Conservation (phyloP, 2,888 invertebrate species). For the Epinotia demarniana region DNA sequence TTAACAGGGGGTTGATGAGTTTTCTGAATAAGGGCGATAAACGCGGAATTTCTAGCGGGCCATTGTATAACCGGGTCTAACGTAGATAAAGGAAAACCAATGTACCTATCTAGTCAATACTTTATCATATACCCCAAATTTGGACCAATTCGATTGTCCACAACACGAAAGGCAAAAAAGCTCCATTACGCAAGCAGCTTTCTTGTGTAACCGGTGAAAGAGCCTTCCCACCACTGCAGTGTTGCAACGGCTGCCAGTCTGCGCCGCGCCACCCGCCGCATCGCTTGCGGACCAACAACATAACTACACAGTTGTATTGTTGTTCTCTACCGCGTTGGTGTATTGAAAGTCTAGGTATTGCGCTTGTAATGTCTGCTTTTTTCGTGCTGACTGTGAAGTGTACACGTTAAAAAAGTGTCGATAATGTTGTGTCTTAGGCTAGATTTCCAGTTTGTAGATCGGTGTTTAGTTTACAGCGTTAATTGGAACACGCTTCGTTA, state of each 20-base stretch:
- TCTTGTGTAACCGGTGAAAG: conserved; percentile 81
- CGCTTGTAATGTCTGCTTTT: background rate
- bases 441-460: background rate
- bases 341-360: background rate
- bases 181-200: conserved; percentile 64
- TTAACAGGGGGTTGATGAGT: too few relatives aligned
- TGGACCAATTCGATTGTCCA: conserved; percentile 33
- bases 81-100: too few relatives aligned
- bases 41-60: too few relatives aligned
- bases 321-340: background rate
- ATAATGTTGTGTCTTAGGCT: background rate
- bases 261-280: conserved; percentile 46
- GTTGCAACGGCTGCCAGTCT: conserved; percentile 70
- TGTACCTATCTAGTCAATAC: background rate
- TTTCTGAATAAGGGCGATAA: too few relatives aligned
- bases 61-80: too few relatives aligned
- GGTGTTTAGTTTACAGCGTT: background rate
- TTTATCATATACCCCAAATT: background rate
- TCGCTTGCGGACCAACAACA: conserved; percentile 15
- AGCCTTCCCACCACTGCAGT: conserved; percentile 64
- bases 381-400: background rate
- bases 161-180: conserved; percentile 66
- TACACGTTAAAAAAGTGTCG: background rate
- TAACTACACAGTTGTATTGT: conserved; percentile 14
- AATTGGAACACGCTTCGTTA: conserved; percentile 7